Conservation (phyloP, 2,113 vertebrate species). For the Cnemophilus loriae region DNA sequence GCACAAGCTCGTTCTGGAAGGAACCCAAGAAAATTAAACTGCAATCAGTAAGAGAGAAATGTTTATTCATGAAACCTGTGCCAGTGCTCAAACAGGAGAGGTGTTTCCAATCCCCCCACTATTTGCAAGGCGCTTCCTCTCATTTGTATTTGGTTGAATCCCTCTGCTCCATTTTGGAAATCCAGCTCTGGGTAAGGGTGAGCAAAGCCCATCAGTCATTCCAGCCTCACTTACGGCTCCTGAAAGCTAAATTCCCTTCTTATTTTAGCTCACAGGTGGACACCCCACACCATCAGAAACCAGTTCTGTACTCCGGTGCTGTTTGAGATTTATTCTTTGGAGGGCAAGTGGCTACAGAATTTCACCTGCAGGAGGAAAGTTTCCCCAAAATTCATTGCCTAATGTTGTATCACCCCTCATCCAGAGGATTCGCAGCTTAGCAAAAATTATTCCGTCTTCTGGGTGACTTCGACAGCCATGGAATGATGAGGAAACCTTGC, state of each 20-base stretch:
- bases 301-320: accelerated
- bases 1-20: not conserved
- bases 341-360: not conserved
- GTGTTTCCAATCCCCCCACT: not conserved
- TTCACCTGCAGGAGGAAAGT: not conserved
- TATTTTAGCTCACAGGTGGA: not conserved
- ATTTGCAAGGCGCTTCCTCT: not conserved
- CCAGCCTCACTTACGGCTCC: not conserved
- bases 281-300: not conserved
- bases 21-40: not conserved
- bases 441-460: not conserved
- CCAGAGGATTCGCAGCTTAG: not conserved
- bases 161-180: not conserved
- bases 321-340: not conserved
- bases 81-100: not conserved
- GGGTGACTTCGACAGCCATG: not conserved
- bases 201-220: not conserved
- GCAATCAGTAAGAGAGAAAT: not conserved
- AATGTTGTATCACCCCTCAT: not conserved
- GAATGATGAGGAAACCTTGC: not conserved
- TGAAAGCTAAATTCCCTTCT: not conserved
- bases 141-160: not conserved
- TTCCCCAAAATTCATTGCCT: not conserved
- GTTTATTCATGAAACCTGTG: not conserved
- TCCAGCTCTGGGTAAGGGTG: not conserved